A percentile compares a stretch with the other conserved stretches of the same genome.
Conservation (phyloP, 1,140 invertebrate genomes). For the Diuraphis noxia region DNA sequence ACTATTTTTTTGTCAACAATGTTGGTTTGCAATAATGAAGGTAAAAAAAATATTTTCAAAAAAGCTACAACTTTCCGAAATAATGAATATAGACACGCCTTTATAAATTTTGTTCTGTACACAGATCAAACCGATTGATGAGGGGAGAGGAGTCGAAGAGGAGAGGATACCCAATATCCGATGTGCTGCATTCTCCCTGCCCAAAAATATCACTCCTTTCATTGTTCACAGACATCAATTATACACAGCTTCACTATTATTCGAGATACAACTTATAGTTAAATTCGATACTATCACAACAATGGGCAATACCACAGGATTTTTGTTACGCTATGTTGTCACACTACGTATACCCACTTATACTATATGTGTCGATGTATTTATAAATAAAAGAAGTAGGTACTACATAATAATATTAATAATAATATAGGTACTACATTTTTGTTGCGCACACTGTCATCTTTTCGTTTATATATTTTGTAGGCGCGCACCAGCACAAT, state of each 20-base stretch:
- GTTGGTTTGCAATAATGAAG: background rate
- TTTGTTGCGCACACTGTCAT: background rate
- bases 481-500: slow-evolving; percentile 10
- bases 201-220: background rate
- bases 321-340: background rate
- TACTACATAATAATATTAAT: background rate
- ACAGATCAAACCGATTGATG: background rate
- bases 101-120: background rate
- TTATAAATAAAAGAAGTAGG: background rate
- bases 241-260: background rate
- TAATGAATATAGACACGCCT: background rate
- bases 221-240: background rate
- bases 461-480: slow-evolving; percentile 14
- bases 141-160: no score
- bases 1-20: background rate
- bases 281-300: no score
- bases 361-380: background rate
- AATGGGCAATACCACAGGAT: background rate
- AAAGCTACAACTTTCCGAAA: background rate
- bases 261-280: no score
- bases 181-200: background rate
- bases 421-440: background rate
- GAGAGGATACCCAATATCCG: background rate
- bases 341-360: background rate
- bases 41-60: background rate